Evolutionary conservation across 2,797 vertebrate species (phyloP), one percentile per base, ranked within the genome.

Genomic region (Etheostoma perlongum): DNA sequence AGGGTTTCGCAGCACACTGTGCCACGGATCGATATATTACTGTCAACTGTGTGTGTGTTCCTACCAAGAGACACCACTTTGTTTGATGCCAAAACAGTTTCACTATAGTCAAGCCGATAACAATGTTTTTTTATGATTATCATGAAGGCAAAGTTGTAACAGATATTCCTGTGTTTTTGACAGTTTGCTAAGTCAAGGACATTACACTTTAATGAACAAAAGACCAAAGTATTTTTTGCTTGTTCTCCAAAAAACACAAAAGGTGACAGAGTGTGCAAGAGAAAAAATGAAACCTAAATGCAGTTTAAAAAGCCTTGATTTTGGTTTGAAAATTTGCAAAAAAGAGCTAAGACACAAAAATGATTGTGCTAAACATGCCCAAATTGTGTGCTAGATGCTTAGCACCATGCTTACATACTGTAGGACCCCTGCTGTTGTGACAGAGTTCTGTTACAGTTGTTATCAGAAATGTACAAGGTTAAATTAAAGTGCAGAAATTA

Each of bases 1-100:
- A 54, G 46, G 54, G 10, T 64, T 84, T 71, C 27, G 61, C 74
- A 66, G 63, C 73, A 84, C 59, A 83, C 70, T 67, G 70, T 76
- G 73, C 73, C 42, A 79, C 51, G 74, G 76, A 89, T 90, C 88
- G 72, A 85, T 90, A 86, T 51, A 81, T 90, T 77, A 85, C 49
- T 81, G 76, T 86, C 72, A 78, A 47, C 49, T 16, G 71, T 76
- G 83, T 70, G 40, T 68, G 59, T 74, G 74, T 68, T 74, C 65
- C 69, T 62, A 57, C 82, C 72, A 74, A 44, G 51, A 74, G 48
- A 75, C 61, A 51, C 21, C 7, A 11, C 47, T 71, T 63, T 68
- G 74, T 81, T 78, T 76, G 61, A 83, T 70, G 65, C 30, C n/a
- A 65, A 46, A 65, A 67, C 67, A 80, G 33, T 74, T 64, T 72